Evolutionary conservation across 2,113 vertebrate species (phyloP).

Genomic region (Zonotrichia leucophrys): DNA sequence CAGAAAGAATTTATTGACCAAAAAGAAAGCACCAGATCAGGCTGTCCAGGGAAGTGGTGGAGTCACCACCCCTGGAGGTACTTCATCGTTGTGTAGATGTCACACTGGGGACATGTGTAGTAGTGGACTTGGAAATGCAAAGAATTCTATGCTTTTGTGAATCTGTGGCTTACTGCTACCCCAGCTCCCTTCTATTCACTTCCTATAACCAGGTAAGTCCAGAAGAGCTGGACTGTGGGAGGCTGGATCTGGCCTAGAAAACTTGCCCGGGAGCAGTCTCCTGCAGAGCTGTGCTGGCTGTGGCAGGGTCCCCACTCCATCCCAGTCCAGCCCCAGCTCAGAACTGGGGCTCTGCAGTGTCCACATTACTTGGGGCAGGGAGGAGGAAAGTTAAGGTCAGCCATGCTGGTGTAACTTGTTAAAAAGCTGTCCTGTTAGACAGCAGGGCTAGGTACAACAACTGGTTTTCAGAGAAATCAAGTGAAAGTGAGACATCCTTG

Average conservation of each 20-base stretch:
- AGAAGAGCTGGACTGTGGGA: not conserved
- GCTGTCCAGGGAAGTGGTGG: not conserved
- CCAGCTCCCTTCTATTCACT: not conserved
- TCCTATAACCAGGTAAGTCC: not conserved
- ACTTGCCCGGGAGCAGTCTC: not conserved
- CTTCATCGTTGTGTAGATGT: not conserved
- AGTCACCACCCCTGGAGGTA: not conserved
- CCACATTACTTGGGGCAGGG: accelerated
- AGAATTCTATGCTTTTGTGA: not conserved
- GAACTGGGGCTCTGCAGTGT: not conserved
- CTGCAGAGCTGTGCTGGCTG: not conserved
- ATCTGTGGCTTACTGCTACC: not conserved
- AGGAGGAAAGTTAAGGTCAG: not conserved
- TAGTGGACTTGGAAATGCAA: not conserved
- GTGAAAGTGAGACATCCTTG: not conserved
- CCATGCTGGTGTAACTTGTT: not conserved
- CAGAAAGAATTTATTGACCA: not conserved
- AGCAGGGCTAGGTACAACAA: not conserved
- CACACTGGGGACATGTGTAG: not conserved
- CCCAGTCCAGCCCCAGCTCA: not conserved
- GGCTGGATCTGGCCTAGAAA: not conserved
- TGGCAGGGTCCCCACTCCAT: not conserved
- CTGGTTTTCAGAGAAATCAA: not conserved
- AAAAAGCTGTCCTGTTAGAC: not conserved
- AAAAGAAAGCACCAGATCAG: not conserved